phyloP scores from a whole-genome alignment of 2,113 vertebrate species.

The Barnardius zonarius region DNA sequence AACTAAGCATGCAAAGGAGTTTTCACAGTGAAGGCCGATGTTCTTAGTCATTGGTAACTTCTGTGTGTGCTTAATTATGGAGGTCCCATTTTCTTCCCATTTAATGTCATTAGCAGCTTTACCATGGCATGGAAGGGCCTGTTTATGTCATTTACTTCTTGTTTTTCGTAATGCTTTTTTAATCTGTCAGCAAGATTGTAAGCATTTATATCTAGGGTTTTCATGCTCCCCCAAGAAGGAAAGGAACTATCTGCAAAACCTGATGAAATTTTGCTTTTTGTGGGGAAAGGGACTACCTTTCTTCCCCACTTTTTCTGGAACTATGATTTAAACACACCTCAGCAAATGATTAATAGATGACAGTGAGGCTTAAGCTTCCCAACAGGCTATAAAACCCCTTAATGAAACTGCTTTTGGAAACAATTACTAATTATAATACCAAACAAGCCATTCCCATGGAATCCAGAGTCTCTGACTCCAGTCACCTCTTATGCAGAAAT shows the following conservation, averaged over 20 bases:
- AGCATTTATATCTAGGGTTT: not conserved
- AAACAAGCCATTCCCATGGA: slow-evolving; percentile 19
- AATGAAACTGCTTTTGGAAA: slow-evolving; percentile 9
- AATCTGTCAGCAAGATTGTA: not conserved
- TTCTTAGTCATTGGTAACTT: not conserved
- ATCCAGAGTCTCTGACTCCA: not conserved
- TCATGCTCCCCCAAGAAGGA: not conserved
- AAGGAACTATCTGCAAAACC: not conserved
- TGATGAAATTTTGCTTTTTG: not conserved
- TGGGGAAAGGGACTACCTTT: not conserved
- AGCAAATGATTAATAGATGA: not conserved
- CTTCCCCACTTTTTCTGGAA: not conserved
- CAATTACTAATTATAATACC: not conserved
- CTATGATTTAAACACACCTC: not conserved
- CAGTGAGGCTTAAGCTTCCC: not conserved
- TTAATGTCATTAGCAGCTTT: not conserved
- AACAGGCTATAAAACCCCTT: not conserved
- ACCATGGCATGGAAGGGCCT: not conserved
- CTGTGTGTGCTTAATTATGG: not conserved
- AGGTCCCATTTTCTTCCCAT: not conserved
- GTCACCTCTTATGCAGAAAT: slow-evolving; percentile 22
- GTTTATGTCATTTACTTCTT: not conserved
- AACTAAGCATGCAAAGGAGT: not conserved
- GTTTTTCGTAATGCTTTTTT: not conserved
- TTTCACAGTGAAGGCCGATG: not conserved